These are phyloP conservation scores for Donacobius atricapilla DNA, from an alignment of 2,113 vertebrate genomes.

Conservation along the genomic window DNA sequence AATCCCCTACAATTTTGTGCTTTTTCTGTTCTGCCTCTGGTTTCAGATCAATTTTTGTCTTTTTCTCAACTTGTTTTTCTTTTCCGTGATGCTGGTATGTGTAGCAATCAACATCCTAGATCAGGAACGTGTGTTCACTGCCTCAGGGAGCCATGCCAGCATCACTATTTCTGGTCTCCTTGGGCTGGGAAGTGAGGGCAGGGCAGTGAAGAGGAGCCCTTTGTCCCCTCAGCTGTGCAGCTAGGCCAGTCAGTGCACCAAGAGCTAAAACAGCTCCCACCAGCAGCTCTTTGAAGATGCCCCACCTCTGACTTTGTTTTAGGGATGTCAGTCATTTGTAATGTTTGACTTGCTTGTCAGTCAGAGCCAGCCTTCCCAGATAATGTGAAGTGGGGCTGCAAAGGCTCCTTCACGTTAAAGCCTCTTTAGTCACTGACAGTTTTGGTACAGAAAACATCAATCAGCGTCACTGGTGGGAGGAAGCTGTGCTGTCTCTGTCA, in stretches of 20 bases:
- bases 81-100: background rate
- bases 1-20: background rate
- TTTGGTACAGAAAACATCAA: constrained; percentile 61
- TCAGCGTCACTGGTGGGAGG: constrained; percentile 53
- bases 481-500: constrained; percentile 39
- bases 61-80: background rate
- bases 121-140: accelerated
- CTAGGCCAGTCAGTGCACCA: background rate
- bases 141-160: background rate
- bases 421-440: constrained; percentile 69
- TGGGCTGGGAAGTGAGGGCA: background rate
- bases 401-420: background rate
- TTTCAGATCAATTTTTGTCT: background rate
- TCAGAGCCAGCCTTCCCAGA: constrained; percentile 41
- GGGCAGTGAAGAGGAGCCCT: background rate
- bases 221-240: background rate
- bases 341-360: constrained; percentile 49
- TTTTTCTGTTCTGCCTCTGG: background rate
- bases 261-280: background rate
- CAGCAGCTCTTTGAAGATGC: background rate
- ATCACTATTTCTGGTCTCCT: background rate
- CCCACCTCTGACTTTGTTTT: background rate
- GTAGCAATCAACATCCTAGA: background rate
- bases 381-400: background rate
- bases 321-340: constrained; percentile 39